Evolutionary conservation across 2,888 invertebrate species (phyloP), one percentile per base, ranked within the genome.

Genomic region (Campoplex nolae): DNA sequence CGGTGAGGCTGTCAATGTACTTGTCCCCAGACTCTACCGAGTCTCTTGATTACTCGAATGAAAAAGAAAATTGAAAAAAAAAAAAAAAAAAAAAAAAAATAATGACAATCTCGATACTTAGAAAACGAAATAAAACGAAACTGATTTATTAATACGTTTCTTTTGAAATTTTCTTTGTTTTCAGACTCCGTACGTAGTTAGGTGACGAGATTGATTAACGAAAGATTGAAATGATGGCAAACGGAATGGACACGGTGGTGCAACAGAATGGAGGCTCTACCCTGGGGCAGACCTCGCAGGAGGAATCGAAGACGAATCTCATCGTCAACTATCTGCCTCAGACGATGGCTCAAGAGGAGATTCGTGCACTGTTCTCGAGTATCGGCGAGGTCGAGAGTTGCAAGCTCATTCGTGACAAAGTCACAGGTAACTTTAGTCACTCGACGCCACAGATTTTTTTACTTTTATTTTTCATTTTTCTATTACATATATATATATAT

Each of bases 271-370:
- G 98, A 94, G 96, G 97, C 94, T 95, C 95, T 88, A 95, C 95
- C 90, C 95, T 95, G 88, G 97, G 97, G 93, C 97, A 97, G 93
- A 93, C 94, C 88, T 94, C 94, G 88, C 94, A 94, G 90, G 98
- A 98, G 95, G 98, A 99, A 96, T 98, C 98, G 93, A 98, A 98
- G 96, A 99, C 99, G 92, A 99, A 99, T 96, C 97, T 99, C 91
- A 99, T 99, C 95, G 99, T 99, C 94, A 99, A 99, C 96, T 99
- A 99, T 95, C 96, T 99, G 95, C 99, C 99, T 88, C 99, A 99
- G 96, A 99, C 98, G 92, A 99, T 99, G 99, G 99, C 99, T 83
- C 99, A 99, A 95, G 99, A 99, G 95, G 99, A 99, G 95, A 99
- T 99, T 90, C 96, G 99, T 89, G 98, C 99, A 84, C 96, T 99